These are phyloP conservation scores for Uropetala carovei DNA, from an alignment of 2,888 invertebrate species.

Conservation along the genomic window DNA sequence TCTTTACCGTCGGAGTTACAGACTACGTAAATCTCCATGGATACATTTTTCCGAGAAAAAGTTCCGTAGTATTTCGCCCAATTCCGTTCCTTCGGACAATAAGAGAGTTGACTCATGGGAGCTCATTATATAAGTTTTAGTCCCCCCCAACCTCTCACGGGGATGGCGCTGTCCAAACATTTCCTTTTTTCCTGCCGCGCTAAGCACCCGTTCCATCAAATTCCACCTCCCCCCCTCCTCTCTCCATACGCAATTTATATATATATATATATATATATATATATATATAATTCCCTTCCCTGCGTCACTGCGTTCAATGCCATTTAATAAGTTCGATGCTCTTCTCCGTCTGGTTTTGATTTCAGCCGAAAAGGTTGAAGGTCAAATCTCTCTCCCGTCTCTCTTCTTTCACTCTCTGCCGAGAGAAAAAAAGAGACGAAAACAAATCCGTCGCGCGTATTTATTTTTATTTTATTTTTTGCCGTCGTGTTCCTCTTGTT, in stretches of 20 bases:
- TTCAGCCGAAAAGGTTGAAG: slow-evolving; percentile 54
- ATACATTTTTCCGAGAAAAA: too few species aligned
- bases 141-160: not conserved
- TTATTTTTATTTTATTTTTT: not conserved
- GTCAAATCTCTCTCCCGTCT: not conserved
- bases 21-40: too few species aligned
- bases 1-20: too few species aligned
- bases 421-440: not conserved
- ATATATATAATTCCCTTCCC: not conserved
- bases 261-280: too few species aligned
- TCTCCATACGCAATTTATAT: not conserved
- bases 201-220: slow-evolving; percentile 19
- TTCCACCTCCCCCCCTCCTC: not conserved
- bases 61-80: not conserved
- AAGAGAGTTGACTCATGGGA: not conserved
- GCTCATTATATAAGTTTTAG: slow-evolving; percentile 9
- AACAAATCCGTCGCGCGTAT: not conserved
- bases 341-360: slow-evolving; percentile 43
- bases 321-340: slow-evolving; percentile 59
- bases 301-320: slow-evolving; percentile 42
- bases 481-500: not conserved
- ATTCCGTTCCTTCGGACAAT: not conserved
- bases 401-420: not conserved
- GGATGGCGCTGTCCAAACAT: slow-evolving; percentile 28
- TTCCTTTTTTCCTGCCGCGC: not conserved